These are phyloP conservation scores for Nothoprocta pentlandii DNA, from an alignment of 2,113 vertebrate species.

Conservation along the genomic window DNA sequence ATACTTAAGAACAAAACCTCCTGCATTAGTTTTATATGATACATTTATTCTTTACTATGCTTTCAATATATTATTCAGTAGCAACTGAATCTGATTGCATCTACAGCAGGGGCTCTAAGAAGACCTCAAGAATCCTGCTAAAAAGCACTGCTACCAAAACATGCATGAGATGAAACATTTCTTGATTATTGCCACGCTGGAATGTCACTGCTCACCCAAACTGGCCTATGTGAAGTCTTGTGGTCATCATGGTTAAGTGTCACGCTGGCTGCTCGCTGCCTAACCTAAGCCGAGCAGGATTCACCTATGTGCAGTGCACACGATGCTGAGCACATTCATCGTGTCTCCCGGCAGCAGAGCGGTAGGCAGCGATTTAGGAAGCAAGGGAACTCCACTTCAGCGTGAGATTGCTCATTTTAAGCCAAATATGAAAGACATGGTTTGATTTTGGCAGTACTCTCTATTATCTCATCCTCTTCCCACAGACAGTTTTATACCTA, in stretches of 20 bases:
- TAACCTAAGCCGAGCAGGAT: background rate
- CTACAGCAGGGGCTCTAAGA: background rate
- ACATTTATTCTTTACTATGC: background rate
- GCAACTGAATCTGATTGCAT: background rate
- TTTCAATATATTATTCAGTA: background rate
- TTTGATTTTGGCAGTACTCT: background rate
- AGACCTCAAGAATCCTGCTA: background rate
- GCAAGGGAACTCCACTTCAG: background rate
- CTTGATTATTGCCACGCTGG: background rate
- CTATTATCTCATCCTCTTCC: background rate
- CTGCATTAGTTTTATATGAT: background rate
- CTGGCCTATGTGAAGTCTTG: background rate
- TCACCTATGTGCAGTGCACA: background rate
- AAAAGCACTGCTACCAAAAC: background rate
- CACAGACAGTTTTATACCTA: background rate
- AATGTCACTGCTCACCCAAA: background rate
- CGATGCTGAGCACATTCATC: rapidly evolving
- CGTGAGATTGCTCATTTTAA: background rate
- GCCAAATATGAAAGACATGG: background rate
- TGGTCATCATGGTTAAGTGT: background rate
- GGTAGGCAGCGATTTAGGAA: background rate
- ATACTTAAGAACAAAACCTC: background rate
- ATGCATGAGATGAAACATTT: background rate
- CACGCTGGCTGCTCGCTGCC: background rate
- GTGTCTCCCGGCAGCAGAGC: background rate